Conservation (phyloP, 2,888 invertebrate species). For the Caenorhabditis imperialis region DNA sequence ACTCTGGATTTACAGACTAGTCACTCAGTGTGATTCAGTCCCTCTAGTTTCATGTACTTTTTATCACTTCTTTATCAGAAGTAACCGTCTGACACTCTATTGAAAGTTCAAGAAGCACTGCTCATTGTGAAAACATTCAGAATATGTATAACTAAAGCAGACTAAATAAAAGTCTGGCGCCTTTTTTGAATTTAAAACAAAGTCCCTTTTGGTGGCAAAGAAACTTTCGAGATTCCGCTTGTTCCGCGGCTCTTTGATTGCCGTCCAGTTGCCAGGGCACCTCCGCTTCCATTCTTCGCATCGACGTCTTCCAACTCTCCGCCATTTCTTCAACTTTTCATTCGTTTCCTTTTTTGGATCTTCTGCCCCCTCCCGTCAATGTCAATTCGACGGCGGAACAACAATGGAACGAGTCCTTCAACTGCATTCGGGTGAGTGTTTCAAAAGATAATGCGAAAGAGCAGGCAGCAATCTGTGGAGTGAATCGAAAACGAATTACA, state of each 20-base stretch:
- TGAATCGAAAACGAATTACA: slow-evolving; percentile 48
- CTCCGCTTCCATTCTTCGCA: slow-evolving; percentile 13
- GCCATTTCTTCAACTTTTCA: background rate
- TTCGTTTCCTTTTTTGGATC: slow-evolving; percentile 26
- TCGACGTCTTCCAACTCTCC: slow-evolving; percentile 5
- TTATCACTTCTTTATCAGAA: no score
- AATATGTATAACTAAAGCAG: no score
- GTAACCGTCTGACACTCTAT: no score
- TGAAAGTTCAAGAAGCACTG: no score
- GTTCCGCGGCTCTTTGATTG: slow-evolving; percentile 37
- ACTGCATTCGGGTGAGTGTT: slow-evolving; percentile 55
- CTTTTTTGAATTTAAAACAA: no score
- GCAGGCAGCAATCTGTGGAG: slow-evolving; percentile 28
- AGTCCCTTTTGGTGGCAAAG: no score
- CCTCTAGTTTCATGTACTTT: no score
- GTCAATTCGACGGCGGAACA: slow-evolving; percentile 55
- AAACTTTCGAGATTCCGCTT: slow-evolving; percentile 29
- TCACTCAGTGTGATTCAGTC: no score
- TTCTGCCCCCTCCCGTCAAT: slow-evolving; percentile 33
- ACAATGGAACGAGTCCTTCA: slow-evolving; percentile 54
- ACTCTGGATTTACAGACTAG: no score
- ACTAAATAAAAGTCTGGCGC: no score
- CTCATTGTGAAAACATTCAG: no score
- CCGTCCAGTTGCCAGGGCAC: slow-evolving; percentile 38
- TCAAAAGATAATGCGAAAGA: slow-evolving; percentile 6